phyloP scores from a whole-genome alignment of 2,113 vertebrate genomes.

The Tupaia chinensis region DNA sequence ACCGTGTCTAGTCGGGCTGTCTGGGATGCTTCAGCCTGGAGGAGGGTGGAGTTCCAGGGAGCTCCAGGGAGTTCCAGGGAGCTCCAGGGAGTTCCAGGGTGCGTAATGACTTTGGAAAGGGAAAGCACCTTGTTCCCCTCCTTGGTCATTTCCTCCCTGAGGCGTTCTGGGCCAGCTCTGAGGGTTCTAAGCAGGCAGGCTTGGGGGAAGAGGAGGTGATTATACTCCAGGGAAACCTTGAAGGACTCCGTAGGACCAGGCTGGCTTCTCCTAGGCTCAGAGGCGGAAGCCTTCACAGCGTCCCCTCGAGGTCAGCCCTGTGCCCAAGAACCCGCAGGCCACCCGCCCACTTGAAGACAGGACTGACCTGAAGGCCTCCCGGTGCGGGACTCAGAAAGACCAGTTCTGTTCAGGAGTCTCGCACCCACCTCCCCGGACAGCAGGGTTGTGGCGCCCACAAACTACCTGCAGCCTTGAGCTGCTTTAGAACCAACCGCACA shows the following conservation, averaged over 20 bases:
- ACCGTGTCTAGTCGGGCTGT: too few relatives aligned
- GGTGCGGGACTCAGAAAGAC: too few relatives aligned
- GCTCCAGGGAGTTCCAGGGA: too few relatives aligned
- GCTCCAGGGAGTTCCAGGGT: too few relatives aligned
- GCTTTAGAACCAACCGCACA: neutral
- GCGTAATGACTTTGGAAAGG: neutral
- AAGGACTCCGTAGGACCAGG: fast-evolving
- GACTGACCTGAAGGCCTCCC: neutral
- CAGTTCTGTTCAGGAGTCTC: neutral
- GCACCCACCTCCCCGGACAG: neutral
- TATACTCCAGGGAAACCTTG: neutral
- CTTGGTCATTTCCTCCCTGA: neutral
- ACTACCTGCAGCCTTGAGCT: too few relatives aligned
- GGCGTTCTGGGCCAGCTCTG: neutral
- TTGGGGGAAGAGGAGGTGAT: fast-evolving
- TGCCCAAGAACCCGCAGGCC: too few relatives aligned
- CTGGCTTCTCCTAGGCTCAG: neutral
- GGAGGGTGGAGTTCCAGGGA: neutral
- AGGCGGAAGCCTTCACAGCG: neutral
- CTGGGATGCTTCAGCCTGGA: neutral
- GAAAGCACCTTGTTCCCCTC: neutral
- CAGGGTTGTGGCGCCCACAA: neutral
- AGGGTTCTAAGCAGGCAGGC: neutral
- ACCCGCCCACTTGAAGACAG: neutral
- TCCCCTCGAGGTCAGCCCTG: too few relatives aligned